phyloP scores from a whole-genome alignment of 2,888 invertebrate species.

The Pyrgus malvae region DNA sequence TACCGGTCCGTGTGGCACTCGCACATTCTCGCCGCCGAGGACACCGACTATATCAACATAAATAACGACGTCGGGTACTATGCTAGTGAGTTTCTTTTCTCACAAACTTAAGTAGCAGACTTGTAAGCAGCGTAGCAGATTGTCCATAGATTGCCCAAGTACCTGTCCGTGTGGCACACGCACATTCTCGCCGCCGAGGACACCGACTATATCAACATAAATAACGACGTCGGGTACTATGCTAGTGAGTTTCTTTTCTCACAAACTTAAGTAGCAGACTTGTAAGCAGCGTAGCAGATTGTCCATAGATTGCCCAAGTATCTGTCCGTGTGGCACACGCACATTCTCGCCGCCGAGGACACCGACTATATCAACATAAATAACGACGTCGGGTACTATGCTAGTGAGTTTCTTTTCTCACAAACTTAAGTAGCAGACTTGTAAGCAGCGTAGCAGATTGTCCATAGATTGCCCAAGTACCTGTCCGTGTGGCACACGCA shows the following conservation, averaged over 20 bases:
- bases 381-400: constrained; percentile 96
- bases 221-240: constrained; percentile 96
- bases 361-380: constrained; percentile 95
- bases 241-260: constrained; percentile 92
- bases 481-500: constrained; percentile 95
- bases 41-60: constrained; percentile 94
- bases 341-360: constrained; percentile 93
- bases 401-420: no score
- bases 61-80: constrained; percentile 97
- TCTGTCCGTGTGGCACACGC: constrained; percentile 93
- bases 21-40: constrained; percentile 92
- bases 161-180: constrained; percentile 94
- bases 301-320: no score
- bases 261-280: no score
- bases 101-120: no score
- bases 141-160: no score
- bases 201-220: constrained; percentile 94
- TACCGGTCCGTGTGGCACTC: constrained; percentile 95
- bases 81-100: constrained; percentile 91
- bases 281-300: no score
- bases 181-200: constrained; percentile 94
- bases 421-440: no score
- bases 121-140: no score
- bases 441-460: no score
- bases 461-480: no score